These are phyloP conservation scores for Takifugu flavidus DNA, from an alignment of 2,113 vertebrate genomes.

Conservation along the genomic window DNA sequence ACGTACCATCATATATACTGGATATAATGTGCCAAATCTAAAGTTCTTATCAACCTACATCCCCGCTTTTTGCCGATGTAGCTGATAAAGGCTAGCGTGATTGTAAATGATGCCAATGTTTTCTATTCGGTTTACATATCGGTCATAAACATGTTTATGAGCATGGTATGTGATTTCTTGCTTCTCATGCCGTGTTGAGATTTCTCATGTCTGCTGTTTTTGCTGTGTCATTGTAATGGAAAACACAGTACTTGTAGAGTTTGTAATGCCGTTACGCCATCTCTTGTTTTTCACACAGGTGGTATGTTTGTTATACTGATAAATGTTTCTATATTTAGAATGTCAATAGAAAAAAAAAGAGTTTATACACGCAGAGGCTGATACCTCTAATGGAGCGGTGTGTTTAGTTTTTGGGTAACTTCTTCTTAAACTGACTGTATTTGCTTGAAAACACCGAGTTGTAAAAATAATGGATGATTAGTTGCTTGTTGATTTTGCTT, in stretches of 20 bases:
- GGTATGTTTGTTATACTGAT: slow-evolving; percentile 80
- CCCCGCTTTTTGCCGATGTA: slow-evolving; percentile 48
- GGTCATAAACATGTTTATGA: slow-evolving; percentile 35
- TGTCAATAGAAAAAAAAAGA: slow-evolving; percentile 55
- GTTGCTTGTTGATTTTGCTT: slow-evolving; percentile 76
- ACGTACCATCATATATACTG: slow-evolving; percentile 19
- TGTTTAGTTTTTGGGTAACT: slow-evolving; percentile 69
- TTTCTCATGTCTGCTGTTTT: slow-evolving; percentile 81
- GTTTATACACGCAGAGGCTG: slow-evolving; percentile 74
- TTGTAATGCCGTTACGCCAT: slow-evolving; percentile 81
- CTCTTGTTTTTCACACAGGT: slow-evolving; percentile 76
- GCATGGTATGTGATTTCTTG: slow-evolving; percentile 26
- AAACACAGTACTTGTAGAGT: slow-evolving; percentile 74
- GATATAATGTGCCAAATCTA: slow-evolving; percentile 51
- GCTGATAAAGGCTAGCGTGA: slow-evolving; percentile 54
- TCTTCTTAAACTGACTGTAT: slow-evolving; percentile 67
- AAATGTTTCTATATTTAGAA: slow-evolving; percentile 81
- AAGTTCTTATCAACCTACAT: slow-evolving; percentile 41
- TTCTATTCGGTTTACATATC: slow-evolving; percentile 51
- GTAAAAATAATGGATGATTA: slow-evolving; percentile 74
- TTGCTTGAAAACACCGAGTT: slow-evolving; percentile 68
- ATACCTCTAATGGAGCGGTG: slow-evolving; percentile 62
- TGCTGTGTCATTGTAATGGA: slow-evolving; percentile 76
- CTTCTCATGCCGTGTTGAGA: slow-evolving; percentile 52
- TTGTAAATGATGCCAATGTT: slow-evolving; percentile 51